Conservation (phyloP, 1,140 invertebrate genomes). For the Popillia japonica region DNA sequence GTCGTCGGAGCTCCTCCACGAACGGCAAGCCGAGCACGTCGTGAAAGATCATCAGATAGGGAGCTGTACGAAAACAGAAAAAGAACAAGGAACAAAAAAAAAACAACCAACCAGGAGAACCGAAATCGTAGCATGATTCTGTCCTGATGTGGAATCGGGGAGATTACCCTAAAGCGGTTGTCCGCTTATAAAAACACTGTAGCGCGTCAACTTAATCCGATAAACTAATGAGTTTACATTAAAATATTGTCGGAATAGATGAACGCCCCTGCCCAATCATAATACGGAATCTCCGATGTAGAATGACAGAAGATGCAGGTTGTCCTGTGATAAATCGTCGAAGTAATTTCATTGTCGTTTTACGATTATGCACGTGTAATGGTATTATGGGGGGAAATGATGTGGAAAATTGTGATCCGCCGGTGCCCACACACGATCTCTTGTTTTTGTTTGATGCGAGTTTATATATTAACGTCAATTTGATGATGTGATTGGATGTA, state of each 20-base stretch:
- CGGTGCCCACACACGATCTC: no score
- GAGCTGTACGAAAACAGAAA: background rate
- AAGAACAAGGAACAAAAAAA: background rate
- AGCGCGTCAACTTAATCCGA: constrained; percentile 45
- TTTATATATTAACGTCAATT: no score
- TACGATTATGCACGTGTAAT: background rate
- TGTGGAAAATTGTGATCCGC: background rate
- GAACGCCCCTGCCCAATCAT: background rate
- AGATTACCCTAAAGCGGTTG: background rate
- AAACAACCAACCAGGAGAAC: background rate
- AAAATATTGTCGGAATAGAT: constrained; percentile 50
- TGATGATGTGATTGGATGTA: no score
- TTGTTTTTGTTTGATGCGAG: no score
- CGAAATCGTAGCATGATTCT: background rate
- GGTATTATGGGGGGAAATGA: background rate
- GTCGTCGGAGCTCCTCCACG: background rate
- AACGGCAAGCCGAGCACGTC: background rate
- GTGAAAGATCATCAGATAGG: background rate
- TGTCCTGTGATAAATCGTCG: background rate
- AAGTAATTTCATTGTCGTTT: background rate
- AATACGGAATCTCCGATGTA: background rate
- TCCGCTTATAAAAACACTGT: constrained; percentile 24
- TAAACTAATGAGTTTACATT: constrained; percentile 52
- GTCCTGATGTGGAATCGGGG: background rate
- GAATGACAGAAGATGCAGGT: background rate